Evolutionary conservation across 1,140 invertebrate species (phyloP).

Genomic region (Heliothis subflexa): DNA sequence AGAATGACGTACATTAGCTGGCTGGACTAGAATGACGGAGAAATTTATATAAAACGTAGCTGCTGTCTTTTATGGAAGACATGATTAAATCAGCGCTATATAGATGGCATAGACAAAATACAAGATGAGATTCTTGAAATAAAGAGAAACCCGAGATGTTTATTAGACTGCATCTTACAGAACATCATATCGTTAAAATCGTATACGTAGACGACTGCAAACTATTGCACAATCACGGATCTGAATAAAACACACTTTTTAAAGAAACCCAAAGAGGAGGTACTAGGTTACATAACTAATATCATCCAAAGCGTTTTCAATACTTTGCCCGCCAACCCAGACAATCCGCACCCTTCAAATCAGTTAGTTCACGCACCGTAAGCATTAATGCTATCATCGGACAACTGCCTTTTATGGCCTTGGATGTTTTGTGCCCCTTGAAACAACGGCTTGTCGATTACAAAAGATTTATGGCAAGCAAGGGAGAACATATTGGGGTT

Average conservation of each 20-base stretch:
- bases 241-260: too few species aligned
- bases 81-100: background rate
- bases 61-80: background rate
- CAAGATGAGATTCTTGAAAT: background rate
- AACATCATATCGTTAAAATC: background rate
- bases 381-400: conserved; percentile 63
- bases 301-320: background rate
- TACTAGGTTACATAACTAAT: background rate
- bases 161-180: background rate
- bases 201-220: too few species aligned
- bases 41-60: conserved; percentile 29
- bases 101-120: conserved; percentile 12
- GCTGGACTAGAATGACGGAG: conserved; percentile 35
- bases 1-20: conserved; percentile 33
- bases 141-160: background rate
- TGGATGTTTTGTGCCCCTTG: conserved; percentile 58
- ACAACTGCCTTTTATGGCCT: conserved; percentile 64
- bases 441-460: conserved; percentile 58
- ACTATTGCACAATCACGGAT: too few species aligned
- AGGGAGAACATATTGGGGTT: conserved; percentile 54
- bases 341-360: conserved; percentile 47
- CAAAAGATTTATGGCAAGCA: conserved; percentile 61
- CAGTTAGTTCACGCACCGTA: conserved; percentile 62
- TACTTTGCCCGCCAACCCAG: background rate
- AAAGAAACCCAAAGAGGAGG: background rate